phyloP scores from a whole-genome alignment of 2,797 vertebrate species.

The Ibycter americanus region DNA sequence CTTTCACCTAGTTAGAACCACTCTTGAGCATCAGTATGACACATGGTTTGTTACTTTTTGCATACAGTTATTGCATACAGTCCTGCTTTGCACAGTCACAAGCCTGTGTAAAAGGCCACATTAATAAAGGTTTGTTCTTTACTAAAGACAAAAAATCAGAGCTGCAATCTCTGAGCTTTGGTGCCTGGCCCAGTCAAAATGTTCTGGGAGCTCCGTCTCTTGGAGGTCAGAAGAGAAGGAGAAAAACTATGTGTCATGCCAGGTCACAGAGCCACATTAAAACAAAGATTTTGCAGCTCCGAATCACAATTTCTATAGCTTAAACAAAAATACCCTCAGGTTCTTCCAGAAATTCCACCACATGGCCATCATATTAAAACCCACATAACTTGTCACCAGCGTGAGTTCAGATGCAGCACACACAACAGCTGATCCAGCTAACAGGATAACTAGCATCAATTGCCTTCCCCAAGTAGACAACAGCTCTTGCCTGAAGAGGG shows the following conservation, averaged over 20 bases:
- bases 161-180: background rate
- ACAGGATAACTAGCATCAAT: background rate
- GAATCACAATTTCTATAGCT: background rate
- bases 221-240: background rate
- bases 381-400: background rate
- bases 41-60: background rate
- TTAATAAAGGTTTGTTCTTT: background rate
- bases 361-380: background rate
- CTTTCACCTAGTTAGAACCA: background rate
- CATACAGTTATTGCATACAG: background rate
- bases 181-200: background rate
- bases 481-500: background rate
- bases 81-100: background rate
- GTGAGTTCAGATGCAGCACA: background rate
- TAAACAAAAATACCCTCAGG: background rate
- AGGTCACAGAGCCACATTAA: background rate
- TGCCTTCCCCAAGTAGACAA: fast-evolving
- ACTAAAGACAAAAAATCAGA: background rate
- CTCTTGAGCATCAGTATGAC: background rate
- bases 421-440: background rate
- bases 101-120: background rate
- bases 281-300: background rate
- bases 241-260: background rate
- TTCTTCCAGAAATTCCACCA: background rate
- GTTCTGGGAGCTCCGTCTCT: background rate